Evolutionary conservation across 2,113 vertebrate genomes (phyloP), one percentile per base, ranked within the genome.

Genomic region (Acanthisitta chloris): DNA sequence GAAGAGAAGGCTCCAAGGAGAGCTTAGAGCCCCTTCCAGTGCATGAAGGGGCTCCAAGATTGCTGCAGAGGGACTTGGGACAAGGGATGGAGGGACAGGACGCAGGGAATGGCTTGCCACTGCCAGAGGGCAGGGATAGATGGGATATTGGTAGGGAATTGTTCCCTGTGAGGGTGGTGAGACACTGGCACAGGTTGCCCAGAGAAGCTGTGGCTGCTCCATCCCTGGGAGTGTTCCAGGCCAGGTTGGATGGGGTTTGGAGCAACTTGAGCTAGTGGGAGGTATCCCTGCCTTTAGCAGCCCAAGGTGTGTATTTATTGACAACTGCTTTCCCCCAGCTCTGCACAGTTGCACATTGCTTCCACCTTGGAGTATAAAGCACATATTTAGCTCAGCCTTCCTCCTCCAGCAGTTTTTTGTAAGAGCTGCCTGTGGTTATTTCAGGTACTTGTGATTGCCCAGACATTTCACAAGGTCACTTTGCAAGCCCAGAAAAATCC

Each of bases 281-380:
- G 72, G 26, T 23, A 42, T 74, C 54, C 42, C 42, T 74, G n/a
- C 51, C 31, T 29, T 9, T 3, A 40, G 70, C 64, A 48, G 24
- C 43, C 61, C 10, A 2, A 59, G 52, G 14, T 2, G 31, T 2
- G 0, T 1, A 4, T 54, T 65, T 33, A 33, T 28, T 28, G 13
- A 3, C 54, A 69, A 59, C 2, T 64, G 51, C 58, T 80, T 31
- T 24, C 11, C 4, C 36, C 40, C 20, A n/a, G 54, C 48, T 18
- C 18, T 1, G 45, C 52, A 33, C 20, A 31, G 62, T 4, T 11
- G 13, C 13, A 3, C 18, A 10, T 3, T 6, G 31, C 29, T 4
- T 7, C 20, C 34, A 33, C 36, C 80, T 15, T 2, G 2, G 70
- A 79, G 55, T 6, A 49, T 3, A 38, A 23, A 52, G 77, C 40